Evolutionary conservation across 2,888 invertebrate genomes (phyloP).

Genomic region (Chrysotoxum bicinctum): DNA sequence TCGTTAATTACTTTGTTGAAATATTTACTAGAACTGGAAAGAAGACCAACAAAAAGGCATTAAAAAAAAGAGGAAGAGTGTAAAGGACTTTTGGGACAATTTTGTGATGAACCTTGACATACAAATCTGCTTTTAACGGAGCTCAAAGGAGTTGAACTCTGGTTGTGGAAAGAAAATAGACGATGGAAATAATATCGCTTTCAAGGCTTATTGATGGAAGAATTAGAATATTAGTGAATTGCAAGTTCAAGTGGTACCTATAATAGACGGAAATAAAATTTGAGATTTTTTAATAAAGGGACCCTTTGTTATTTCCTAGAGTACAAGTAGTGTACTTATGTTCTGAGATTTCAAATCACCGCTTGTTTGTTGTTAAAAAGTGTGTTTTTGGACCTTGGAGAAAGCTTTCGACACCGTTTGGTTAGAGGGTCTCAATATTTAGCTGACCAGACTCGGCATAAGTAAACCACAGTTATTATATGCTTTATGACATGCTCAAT

Average conservation of each 20-base stretch:
- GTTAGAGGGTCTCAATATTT: too few species aligned
- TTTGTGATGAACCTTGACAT: slow-evolving; percentile 15
- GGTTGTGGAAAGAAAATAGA: not conserved
- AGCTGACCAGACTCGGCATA: too few species aligned
- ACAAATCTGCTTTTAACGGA: not conserved
- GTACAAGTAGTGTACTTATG: too few species aligned
- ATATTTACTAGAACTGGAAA: not conserved
- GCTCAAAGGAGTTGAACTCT: not conserved
- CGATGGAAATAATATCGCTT: not conserved
- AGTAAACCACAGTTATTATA: too few species aligned
- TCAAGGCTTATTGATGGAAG: not conserved
- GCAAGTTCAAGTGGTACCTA: not conserved
- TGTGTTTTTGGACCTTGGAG: too few species aligned
- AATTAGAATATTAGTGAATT: not conserved
- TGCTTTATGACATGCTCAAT: too few species aligned
- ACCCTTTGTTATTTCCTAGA: too few species aligned
- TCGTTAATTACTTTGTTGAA: slow-evolving; percentile 21
- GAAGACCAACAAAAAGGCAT: not conserved
- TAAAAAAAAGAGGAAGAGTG: not conserved
- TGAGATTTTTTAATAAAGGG: too few species aligned
- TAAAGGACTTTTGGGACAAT: not conserved
- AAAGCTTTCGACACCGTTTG: too few species aligned
- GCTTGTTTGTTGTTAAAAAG: too few species aligned
- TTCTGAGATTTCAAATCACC: too few species aligned
- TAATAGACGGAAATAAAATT: not conserved